Evolutionary conservation across 2,797 vertebrate genomes (phyloP), one percentile per base, ranked within the genome.

Genomic region (Cyprinodon diabolis): DNA sequence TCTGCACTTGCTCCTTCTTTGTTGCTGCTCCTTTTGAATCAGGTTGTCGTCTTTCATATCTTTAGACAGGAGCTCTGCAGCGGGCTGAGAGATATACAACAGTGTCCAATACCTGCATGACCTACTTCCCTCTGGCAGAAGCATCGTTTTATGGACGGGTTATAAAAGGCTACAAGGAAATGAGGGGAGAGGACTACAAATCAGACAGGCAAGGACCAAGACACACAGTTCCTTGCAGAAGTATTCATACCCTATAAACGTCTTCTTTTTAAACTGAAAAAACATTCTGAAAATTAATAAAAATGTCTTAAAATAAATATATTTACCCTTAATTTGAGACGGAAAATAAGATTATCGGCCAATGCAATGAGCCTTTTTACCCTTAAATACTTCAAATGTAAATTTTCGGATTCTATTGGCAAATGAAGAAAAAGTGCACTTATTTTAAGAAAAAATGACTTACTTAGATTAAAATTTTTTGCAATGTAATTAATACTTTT

Each of bases 71-170:
- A 66, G 89, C 78, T 69, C 43, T 10, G 35, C 21, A 71, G 60
- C 35, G 45, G 80, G 78, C 81, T 83, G 15, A 87, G 86, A 71
- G 80, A 84, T 79, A 84, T 81, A 47, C 82, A 79, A 84, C 86
- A 80, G 83, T 86, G 45, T 78, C 85, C 43, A 75, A 91, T 90
- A 87, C 87, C 85, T 85, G 80, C 73, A n/a, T 89, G 91, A 86
- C 89, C 91, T 81, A 91, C 67, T 91, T 93, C 86, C 67, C 75
- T 82, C 57, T 8, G 68, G 77, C 70, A 68, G 74, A 23, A 54
- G 80, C 30, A 5, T 75, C 72, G 60, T 66, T 83, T 78, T 72
- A 86, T 74, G 79, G 66, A 84, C 68, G 35, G 67, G 79, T 91
- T 89, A 84, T 85, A 80, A 83, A 86, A 88, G 52, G 37, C 17